Percentiles rank a stretch among this genome's conserved stretches.
phyloP scores from a whole-genome alignment of 2,888 invertebrate species.

The Synergus japonicus region DNA sequence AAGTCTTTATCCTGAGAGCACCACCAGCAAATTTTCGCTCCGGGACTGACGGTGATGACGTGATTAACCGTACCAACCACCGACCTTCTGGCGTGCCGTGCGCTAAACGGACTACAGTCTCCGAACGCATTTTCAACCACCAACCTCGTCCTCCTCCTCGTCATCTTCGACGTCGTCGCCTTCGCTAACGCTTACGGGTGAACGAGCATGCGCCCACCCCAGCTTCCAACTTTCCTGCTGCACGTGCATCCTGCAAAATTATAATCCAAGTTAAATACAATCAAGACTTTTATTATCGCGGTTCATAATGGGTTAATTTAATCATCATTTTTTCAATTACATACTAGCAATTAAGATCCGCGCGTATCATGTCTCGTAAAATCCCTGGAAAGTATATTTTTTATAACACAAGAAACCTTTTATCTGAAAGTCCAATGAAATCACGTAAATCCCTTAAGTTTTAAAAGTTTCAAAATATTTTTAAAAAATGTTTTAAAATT shows the following conservation, averaged over 20 bases:
- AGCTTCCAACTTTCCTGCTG: conserved; percentile 5
- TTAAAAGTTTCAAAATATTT: no score
- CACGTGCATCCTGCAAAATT: conserved; percentile 23
- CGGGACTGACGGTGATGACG: background rate
- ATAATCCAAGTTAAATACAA: conserved; percentile 17
- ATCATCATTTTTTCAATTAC: background rate
- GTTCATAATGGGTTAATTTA: background rate
- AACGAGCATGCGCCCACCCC: conserved; percentile 42
- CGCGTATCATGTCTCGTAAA: no score
- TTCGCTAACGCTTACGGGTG: background rate
- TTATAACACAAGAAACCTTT: no score
- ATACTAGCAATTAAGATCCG: no score
- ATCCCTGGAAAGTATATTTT: no score
- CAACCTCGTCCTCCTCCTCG: conserved; percentile 34
- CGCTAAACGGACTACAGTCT: conserved; percentile 26
- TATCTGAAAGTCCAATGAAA: no score
- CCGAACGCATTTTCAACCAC: conserved; percentile 33
- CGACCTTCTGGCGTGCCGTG: conserved; percentile 26
- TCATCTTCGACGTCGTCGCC: conserved; percentile 27
- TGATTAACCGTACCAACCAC: background rate
- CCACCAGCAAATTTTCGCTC: conserved; percentile 4
- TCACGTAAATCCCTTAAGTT: no score
- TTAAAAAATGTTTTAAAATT: no score
- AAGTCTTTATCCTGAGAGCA: conserved; percentile 5
- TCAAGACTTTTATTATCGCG: background rate